Conservation (phyloP, 30 jellyfish, hydroid and myxozoan genomes). For the Aurelia aurita region DNA sequence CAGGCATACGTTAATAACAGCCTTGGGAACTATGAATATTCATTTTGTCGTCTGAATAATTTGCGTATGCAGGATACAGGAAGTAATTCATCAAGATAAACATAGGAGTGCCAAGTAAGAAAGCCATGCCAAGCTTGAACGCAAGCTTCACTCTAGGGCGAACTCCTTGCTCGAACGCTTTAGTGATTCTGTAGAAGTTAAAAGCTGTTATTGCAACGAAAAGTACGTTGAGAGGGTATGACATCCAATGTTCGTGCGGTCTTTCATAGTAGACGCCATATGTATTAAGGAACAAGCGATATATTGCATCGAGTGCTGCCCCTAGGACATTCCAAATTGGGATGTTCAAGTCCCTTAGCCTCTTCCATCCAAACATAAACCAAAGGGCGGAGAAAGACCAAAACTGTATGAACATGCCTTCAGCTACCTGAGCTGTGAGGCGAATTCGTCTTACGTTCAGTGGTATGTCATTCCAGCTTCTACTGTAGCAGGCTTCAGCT, state of each 20-base stretch:
- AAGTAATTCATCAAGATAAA: slow-evolving; percentile 57
- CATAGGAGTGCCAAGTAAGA: slow-evolving; percentile 51
- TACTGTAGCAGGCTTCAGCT: slow-evolving; percentile 61
- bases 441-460: slow-evolving; percentile 10
- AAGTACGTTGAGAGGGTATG: slow-evolving; percentile 52
- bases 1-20: slow-evolving; percentile 38
- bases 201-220: slow-evolving; percentile 30
- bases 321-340: slow-evolving; percentile 64
- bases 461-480: slow-evolving; percentile 56
- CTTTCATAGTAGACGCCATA: slow-evolving; percentile 31
- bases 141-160: slow-evolving; percentile 32
- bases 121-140: slow-evolving; percentile 48
- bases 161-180: background rate
- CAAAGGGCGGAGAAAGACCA: slow-evolving; percentile 55
- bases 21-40: slow-evolving; percentile 58
- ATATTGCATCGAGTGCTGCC: slow-evolving; percentile 54
- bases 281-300: slow-evolving; percentile 42
- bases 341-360: slow-evolving; percentile 7
- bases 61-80: slow-evolving; percentile 45
- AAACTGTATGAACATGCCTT: slow-evolving; percentile 58
- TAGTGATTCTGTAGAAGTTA: slow-evolving; percentile 54
- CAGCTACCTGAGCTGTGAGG: slow-evolving; percentile 66
- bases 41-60: slow-evolving; percentile 19
- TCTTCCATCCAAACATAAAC: slow-evolving; percentile 47
- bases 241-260: slow-evolving; percentile 19